Conservation (phyloP, 2,888 invertebrate genomes). For the Mesoligia furuncula region DNA sequence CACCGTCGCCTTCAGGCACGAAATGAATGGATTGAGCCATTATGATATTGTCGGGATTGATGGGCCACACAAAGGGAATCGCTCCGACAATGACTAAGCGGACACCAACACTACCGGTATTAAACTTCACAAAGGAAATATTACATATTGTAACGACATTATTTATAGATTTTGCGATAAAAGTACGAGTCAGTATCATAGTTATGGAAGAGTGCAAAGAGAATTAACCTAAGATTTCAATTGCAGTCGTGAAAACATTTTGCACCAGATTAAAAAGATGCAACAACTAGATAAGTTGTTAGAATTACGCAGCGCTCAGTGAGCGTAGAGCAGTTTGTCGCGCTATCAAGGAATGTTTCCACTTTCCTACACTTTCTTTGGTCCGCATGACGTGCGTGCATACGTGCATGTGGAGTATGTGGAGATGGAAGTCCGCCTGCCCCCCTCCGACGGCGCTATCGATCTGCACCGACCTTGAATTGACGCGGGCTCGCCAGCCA, state of each 20-base stretch:
- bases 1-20: constrained; percentile 68
- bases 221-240: constrained; percentile 17
- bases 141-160: constrained; percentile 50
- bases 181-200: background rate
- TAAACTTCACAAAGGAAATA: constrained; percentile 71
- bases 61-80: constrained; percentile 76
- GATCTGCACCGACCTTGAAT: constrained; percentile 87
- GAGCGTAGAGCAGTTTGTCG: constrained; percentile 72
- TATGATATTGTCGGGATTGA: constrained; percentile 75
- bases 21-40: constrained; percentile 76
- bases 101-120: constrained; percentile 72
- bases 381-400: constrained; percentile 77
- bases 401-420: constrained; percentile 77
- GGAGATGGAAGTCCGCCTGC: constrained; percentile 71
- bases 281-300: constrained; percentile 64
- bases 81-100: constrained; percentile 77
- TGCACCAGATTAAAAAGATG: constrained; percentile 61
- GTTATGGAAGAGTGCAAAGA: constrained; percentile 22
- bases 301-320: constrained; percentile 70
- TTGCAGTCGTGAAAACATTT: constrained; percentile 58
- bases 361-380: constrained; percentile 88
- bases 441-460: constrained; percentile 76
- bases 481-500: constrained; percentile 80
- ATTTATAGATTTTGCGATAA: constrained; percentile 30
- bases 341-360: constrained; percentile 83